phyloP scores from a whole-genome alignment of 2,113 vertebrate species.

The Anguilla japonica region DNA sequence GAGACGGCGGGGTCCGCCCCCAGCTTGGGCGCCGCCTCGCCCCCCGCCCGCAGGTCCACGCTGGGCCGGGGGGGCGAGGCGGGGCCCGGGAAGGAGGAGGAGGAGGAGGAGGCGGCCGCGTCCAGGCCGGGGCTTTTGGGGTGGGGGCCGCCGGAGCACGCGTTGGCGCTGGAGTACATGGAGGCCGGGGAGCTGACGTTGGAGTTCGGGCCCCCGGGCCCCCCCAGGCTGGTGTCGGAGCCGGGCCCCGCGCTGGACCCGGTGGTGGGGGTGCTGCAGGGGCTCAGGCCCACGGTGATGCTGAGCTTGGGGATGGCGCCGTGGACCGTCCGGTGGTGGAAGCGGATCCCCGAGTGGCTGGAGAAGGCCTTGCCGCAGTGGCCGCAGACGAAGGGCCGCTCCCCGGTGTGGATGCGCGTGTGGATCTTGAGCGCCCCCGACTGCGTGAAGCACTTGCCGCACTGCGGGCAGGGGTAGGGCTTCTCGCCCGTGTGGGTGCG shows the following conservation, averaged over 20 bases:
- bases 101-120: background rate
- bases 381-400: slow-evolving; percentile 36
- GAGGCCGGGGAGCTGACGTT: slow-evolving; percentile 5
- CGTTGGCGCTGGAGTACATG: slow-evolving; percentile 9
- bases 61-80: background rate
- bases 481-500: slow-evolving; percentile 79
- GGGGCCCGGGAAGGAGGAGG: background rate
- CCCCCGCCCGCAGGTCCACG: background rate
- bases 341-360: slow-evolving; percentile 18
- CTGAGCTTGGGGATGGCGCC: background rate
- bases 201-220: slow-evolving; percentile 7
- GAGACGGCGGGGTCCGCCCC: slow-evolving; percentile 5
- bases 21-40: slow-evolving; percentile 4
- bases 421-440: slow-evolving; percentile 41
- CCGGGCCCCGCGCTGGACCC: slow-evolving; percentile 11
- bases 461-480: slow-evolving; percentile 81
- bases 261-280: background rate
- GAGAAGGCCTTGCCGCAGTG: slow-evolving; percentile 37
- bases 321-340: slow-evolving; percentile 11
- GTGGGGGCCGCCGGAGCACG: background rate
- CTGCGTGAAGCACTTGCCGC: slow-evolving; percentile 80
- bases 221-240: slow-evolving; percentile 7
- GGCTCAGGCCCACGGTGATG: background rate
- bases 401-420: slow-evolving; percentile 34
- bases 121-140: slow-evolving; percentile 1